phyloP scores from a whole-genome alignment of 2,888 invertebrate genomes.

The Cryptosula pallasiana region DNA sequence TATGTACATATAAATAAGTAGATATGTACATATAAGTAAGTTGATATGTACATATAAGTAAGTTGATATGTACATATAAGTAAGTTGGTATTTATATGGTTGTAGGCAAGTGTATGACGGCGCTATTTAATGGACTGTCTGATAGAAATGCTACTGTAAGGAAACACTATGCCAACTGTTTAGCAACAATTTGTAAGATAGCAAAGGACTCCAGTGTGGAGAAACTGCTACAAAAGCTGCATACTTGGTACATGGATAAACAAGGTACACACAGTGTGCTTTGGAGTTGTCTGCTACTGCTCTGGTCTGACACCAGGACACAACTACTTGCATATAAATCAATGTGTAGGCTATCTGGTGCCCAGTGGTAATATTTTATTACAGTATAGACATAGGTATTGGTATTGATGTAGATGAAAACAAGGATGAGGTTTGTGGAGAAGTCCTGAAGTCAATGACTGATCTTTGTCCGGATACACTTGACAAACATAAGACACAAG shows the following conservation, averaged over 20 bases:
- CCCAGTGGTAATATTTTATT: background rate
- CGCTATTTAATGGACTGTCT: conserved; percentile 69
- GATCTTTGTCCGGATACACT: conserved; percentile 73
- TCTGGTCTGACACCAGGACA: too few species aligned
- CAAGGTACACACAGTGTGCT: too few species aligned
- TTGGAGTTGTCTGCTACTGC: too few species aligned
- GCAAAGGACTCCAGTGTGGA: conserved; percentile 72
- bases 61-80: too few species aligned
- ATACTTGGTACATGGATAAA: conserved; percentile 64
- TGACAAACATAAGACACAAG: conserved; percentile 68
- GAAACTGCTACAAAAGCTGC: conserved; percentile 62
- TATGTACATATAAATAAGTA: too few species aligned
- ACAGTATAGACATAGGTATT: background rate
- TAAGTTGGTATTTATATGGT: too few species aligned
- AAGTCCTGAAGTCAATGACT: conserved; percentile 70
- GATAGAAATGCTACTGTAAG: conserved; percentile 79
- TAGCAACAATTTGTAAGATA: conserved; percentile 70
- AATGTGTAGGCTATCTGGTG: too few species aligned
- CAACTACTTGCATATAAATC: too few species aligned
- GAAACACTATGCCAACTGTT: conserved; percentile 75
- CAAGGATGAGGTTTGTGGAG: conserved; percentile 59
- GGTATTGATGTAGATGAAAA: conserved; percentile 62
- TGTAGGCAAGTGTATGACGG: conserved; percentile 61
- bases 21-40: too few species aligned
- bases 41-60: too few species aligned